Percentiles rank a stretch among this genome's conserved stretches.
phyloP scores from a whole-genome alignment of 2,113 vertebrate species.

The Saguinus midas region DNA sequence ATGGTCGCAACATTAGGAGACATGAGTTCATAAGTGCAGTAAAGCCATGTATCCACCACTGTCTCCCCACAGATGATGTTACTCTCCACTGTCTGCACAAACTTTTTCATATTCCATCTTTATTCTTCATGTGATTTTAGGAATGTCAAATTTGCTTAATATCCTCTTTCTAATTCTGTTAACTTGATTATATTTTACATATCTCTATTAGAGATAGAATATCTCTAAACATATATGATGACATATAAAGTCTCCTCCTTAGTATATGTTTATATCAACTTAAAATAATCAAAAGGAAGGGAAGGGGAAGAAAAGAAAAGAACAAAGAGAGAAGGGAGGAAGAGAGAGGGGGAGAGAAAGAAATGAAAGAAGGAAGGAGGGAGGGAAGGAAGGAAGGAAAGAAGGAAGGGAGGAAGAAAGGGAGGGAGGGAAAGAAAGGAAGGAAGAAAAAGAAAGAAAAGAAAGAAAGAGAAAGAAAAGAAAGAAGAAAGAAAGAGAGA shows the following conservation, averaged over 20 bases:
- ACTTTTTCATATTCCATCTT: neutral
- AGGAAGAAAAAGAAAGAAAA: too few species aligned
- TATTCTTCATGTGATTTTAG: neutral
- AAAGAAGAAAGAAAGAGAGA: too few species aligned
- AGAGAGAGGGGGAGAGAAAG: too few species aligned
- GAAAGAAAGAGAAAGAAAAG: too few species aligned
- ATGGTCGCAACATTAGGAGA: neutral
- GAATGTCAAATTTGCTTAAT: neutral
- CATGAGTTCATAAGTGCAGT: neutral
- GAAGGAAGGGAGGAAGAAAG: too few species aligned
- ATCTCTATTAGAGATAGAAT: neutral
- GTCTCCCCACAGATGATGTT: neutral
- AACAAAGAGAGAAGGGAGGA: too few species aligned
- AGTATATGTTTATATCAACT: neutral
- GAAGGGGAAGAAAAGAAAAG: too few species aligned
- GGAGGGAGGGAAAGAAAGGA: accelerated
- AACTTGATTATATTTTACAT: neutral
- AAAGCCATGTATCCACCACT: too few species aligned
- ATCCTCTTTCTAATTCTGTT: neutral
- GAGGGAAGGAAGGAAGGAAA: too few species aligned
- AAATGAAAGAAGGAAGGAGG: too few species aligned
- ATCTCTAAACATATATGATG: neutral
- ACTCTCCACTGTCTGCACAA: neutral
- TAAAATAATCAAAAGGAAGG: too few species aligned
- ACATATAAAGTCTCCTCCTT: neutral